Percentiles rank a stretch among this genome's conserved stretches.
These are phyloP conservation scores for Nasonia giraulti DNA, from an alignment of 1,140 invertebrate species.

Conservation along the genomic window DNA sequence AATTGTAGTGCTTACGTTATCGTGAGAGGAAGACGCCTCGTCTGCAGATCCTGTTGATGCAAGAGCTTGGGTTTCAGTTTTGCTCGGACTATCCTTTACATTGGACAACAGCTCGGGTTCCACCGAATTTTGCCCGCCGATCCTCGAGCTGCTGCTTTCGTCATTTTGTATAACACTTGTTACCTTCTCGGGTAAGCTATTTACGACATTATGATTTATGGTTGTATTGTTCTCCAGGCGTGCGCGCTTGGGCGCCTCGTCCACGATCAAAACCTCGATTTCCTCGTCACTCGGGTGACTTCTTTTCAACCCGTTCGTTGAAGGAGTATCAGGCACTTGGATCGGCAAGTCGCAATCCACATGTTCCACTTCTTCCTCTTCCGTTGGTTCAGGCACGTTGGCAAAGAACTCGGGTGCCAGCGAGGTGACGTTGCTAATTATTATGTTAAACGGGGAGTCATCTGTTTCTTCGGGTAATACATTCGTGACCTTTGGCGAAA, in stretches of 20 bases:
- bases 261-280: not conserved
- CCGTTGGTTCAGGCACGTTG: constrained; percentile 12
- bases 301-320: constrained; percentile 21
- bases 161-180: not conserved
- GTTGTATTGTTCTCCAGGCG: constrained; percentile 17
- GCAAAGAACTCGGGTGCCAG: constrained; percentile 54
- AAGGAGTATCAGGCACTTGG: not conserved
- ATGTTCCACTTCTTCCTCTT: not conserved
- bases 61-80: not conserved
- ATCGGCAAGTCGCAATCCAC: not conserved
- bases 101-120: not conserved
- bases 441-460: constrained; percentile 57
- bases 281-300: constrained; percentile 33
- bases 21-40: constrained; percentile 22
- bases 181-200: not conserved
- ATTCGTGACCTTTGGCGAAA: not conserved
- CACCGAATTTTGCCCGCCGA: not conserved
- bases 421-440: constrained; percentile 63
- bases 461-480: constrained; percentile 4
- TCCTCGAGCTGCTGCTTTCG: constrained; percentile 1
- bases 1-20: constrained; percentile 49
- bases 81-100: constrained; percentile 18
- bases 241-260: constrained; percentile 25
- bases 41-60: not conserved
- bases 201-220: not conserved